Base-by-base conservation (phyloP, 2,797 vertebrate genomes). In the Etheostoma perlongum region DNA sequence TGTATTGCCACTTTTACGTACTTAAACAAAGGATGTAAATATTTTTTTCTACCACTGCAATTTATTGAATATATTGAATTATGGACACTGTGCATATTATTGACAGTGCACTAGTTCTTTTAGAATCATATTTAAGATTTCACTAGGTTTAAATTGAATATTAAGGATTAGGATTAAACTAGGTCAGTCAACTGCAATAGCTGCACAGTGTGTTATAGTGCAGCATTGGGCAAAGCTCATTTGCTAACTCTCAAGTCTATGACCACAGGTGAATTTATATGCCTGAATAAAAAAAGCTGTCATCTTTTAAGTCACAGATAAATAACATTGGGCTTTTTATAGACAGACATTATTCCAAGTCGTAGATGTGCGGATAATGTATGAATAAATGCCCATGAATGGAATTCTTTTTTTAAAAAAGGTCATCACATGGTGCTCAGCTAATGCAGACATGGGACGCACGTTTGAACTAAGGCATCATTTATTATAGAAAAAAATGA, bases 401-500 rank as follows among this genome's bases (percentile, higher is more conserved):
- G 52, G 65, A 47, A 23, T 23, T 23, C 21, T 23, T 23, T 23
- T 23, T 23, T 23, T 23, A 23, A 27, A 61, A 81, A 79, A 74
- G 74, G 70, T 68, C 58, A 63, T 67, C 21, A 19, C 33, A 23
- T 30, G 30, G 10, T 27, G 47, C 33, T 79, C 77, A 74, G 57
- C 69, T 61, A 67, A 65, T 21, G 64, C 61, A 71, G 72, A 64
- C 55, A 27, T 66, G 71, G 64, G 61, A 63, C 61, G 52, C 23
- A 21, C 5, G n/a, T 67, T 72, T 79, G 52, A 44, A 72, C 64
- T 23, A 14, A 36, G 78, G 75, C 46, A 60, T 71, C 23, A 77
- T 84, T 76, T 61, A 82, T 82, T 74, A 73, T 36, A 55, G 42
- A 75, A 72, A 76, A 67, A 77, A 55, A 67, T 21, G 14, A 61